These are phyloP conservation scores for Erebia palarica DNA, from an alignment of 2,888 invertebrate genomes.

Conservation along the genomic window DNA sequence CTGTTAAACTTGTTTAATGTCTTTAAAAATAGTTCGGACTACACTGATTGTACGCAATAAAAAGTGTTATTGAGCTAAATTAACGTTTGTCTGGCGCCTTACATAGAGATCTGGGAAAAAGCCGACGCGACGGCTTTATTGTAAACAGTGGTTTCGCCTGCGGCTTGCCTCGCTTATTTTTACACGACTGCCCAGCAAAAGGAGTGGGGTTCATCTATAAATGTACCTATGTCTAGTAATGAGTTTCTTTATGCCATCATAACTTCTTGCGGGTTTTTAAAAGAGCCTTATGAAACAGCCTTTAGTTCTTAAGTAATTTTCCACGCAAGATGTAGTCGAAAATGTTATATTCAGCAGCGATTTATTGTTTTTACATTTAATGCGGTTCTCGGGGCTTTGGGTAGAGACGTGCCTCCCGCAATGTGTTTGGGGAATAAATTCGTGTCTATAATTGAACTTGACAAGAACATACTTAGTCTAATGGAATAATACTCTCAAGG, in stretches of 20 bases:
- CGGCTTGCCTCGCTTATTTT: not conserved
- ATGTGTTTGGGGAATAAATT: conserved; percentile 11
- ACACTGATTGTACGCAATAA: conserved; percentile 13
- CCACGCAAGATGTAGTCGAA: no score
- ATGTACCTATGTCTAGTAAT: no score
- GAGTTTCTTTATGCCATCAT: no score
- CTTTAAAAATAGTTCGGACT: conserved; percentile 3
- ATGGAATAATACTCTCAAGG: conserved; percentile 15
- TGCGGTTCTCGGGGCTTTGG: not conserved
- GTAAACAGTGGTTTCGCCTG: conserved; percentile 8
- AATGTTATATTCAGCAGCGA: not conserved
- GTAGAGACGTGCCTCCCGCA: conserved; percentile 8
- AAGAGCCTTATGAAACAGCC: not conserved
- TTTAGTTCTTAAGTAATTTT: not conserved
- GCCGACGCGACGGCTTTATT: conserved; percentile 9
- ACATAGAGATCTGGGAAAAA: conserved; percentile 11
- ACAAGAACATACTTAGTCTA: conserved; percentile 16
- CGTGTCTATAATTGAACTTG: conserved; percentile 16
- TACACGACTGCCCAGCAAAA: no score
- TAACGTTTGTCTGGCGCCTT: conserved; percentile 18
- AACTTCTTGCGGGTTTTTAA: no score
- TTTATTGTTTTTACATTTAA: conserved; percentile 1
- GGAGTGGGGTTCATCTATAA: no score
- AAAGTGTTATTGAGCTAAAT: conserved; percentile 13
- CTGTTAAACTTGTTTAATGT: not conserved